Conservation (phyloP, 2,113 vertebrate species). For the Datnioides undecimradiatus region DNA sequence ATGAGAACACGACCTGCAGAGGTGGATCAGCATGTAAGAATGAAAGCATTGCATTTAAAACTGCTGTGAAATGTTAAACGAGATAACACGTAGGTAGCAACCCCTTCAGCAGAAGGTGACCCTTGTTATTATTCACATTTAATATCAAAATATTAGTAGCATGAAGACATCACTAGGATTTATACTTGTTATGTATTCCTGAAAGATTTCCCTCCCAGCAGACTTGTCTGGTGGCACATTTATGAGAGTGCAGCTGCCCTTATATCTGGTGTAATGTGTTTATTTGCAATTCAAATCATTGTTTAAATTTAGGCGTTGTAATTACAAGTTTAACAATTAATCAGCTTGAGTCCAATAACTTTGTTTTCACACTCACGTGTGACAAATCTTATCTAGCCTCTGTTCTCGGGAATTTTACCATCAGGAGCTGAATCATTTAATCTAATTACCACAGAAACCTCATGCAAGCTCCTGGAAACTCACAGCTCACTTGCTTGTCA, state of each 20-base stretch:
- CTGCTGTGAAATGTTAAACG: neutral
- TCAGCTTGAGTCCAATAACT: conserved; percentile 69
- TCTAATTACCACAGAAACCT: conserved; percentile 83
- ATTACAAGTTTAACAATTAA: conserved; percentile 63
- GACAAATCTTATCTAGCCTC: conserved; percentile 73
- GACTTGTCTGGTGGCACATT: neutral
- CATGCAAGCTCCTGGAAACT: conserved; percentile 68
- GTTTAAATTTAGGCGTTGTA: conserved; percentile 48
- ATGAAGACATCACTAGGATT: neutral
- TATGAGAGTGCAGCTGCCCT: neutral
- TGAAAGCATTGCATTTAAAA: neutral
- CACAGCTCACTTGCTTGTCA: conserved; percentile 84
- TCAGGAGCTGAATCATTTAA: conserved; percentile 82
- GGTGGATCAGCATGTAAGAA: conserved; percentile 87
- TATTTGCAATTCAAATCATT: conserved; percentile 49
- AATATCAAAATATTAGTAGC: neutral
- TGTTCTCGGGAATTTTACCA: conserved; percentile 65
- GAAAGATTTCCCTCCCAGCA: neutral
- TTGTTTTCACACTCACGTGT: conserved; percentile 61
- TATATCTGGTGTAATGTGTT: conserved; percentile 31
- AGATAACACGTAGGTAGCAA: neutral
- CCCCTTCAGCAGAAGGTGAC: neutral
- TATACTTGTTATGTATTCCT: neutral
- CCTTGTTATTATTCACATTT: neutral
- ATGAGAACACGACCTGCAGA: conserved; percentile 92